Base-by-base conservation (phyloP, 2,888 invertebrate genomes). In the Chouioia cunea region DNA sequence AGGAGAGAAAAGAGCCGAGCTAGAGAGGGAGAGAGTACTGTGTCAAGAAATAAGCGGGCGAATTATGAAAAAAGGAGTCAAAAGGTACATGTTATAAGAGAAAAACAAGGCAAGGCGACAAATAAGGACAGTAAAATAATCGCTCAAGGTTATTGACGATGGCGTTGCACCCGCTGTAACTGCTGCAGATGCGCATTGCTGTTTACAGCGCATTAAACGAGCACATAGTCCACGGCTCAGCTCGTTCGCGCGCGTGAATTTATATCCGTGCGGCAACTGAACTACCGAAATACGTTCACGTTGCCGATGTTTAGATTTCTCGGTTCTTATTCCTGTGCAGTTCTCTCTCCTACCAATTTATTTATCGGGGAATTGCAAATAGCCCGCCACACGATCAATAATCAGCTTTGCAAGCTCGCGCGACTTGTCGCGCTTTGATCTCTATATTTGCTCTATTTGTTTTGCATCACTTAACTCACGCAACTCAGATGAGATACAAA, bases 121-220 rank as follows among this genome's bases (percentile, higher is more conserved):
- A 69, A 74, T 65, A 71, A 63, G 72, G 71, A 73, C 65, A 80
- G 84, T 83, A 84, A 85, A 83, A 85, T 84, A 83, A 85, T 83
- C 84, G 85, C 79, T 84, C 84, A 85, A 85, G 85, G 84, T 83
- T 10, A 12, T 12, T 10, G 36, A 12, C 83, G 80, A 79, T 77
- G 85, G 84, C 84, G 83, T 84, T 85, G 84, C 84, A 83, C 84
- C 79, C 84, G 80, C 75, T 78, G 76, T 15, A 27, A 3, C 22
- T 36, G 16, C 16, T 18, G 52, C 82, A 80, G 79, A 79, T 78
- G 78, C 78, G 79, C 43, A 56, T 50, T 70, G 36, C 80, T 82
- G 80, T 83, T 82, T 82, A 82, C 82, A 81, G 79, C 80, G 78
- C 74, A 59, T 76, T 66, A 71, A 70, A 76, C 73, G 71, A 70